Evolutionary conservation across 1,140 invertebrate species (phyloP).

Genomic region (Drosophila nigromelanica): DNA sequence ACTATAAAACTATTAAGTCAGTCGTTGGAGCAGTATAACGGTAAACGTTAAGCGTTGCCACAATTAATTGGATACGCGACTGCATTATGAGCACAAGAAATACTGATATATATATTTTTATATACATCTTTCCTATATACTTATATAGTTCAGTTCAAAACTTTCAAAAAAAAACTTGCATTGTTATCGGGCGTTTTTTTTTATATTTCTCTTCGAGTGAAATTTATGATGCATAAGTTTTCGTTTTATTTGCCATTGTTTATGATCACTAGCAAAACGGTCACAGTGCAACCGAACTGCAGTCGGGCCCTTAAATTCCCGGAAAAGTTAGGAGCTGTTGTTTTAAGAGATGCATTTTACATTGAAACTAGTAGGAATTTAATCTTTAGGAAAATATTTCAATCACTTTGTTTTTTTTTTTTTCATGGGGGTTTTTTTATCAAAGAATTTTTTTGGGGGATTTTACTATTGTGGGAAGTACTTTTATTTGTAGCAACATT

Average conservation of each 20-base stretch:
- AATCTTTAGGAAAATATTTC: no score
- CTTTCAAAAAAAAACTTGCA: slow-evolving; percentile 70
- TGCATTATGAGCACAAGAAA: neutral
- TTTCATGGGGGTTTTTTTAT: no score
- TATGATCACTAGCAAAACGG: slow-evolving; percentile 34
- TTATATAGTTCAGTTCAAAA: slow-evolving; percentile 62
- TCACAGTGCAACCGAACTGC: slow-evolving; percentile 49
- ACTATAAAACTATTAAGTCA: slow-evolving; percentile 13
- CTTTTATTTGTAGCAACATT: neutral
- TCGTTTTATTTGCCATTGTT: slow-evolving; percentile 55
- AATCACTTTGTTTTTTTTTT: no score
- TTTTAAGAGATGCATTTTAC: no score
- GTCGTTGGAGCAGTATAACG: slow-evolving; percentile 23
- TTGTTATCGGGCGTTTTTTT: slow-evolving; percentile 44
- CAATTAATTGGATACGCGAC: slow-evolving; percentile 57
- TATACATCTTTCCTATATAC: neutral
- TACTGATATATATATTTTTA: neutral
- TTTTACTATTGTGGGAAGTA: no score
- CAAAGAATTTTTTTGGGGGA: no score
- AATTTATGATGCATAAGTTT: slow-evolving; percentile 74
- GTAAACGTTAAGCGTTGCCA: slow-evolving; percentile 24
- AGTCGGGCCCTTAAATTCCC: slow-evolving; percentile 12
- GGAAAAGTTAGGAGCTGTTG: neutral
- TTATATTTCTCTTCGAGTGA: slow-evolving; percentile 47
- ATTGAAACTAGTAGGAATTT: no score